Evolutionary conservation across 2,797 vertebrate genomes (phyloP).

Genomic region (Chelonia mydas): DNA sequence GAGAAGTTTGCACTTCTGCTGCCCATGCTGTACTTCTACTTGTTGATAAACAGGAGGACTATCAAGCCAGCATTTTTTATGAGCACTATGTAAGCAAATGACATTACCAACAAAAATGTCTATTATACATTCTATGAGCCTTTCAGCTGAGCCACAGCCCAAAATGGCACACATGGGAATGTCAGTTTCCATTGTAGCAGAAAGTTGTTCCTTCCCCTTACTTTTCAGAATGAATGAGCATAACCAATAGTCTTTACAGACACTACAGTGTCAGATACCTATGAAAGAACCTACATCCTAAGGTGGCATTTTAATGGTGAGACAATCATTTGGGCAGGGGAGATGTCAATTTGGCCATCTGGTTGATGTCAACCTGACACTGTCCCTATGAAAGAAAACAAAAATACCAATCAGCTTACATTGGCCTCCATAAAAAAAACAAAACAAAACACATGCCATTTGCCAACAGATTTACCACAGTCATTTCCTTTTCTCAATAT

Average conservation of each 20-base stretch:
- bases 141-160: not conserved
- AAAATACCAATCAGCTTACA: not conserved
- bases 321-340: not conserved
- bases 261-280: not conserved
- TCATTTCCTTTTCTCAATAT: conserved; percentile 12
- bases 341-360: not conserved
- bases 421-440: accelerated
- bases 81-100: not conserved
- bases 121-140: not conserved
- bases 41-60: accelerated
- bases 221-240: not conserved
- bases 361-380: not conserved
- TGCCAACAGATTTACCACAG: conserved; percentile 23
- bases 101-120: not conserved
- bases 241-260: not conserved
- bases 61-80: not conserved
- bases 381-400: not conserved
- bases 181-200: not conserved
- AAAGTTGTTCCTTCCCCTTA: not conserved
- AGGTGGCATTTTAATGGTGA: not conserved
- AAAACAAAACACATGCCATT: not conserved
- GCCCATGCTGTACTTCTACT: not conserved
- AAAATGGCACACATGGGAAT: not conserved
- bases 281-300: not conserved
- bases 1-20: not conserved